Conservation (phyloP, 2,888 invertebrate genomes). For the Xestia sexstrigata region DNA sequence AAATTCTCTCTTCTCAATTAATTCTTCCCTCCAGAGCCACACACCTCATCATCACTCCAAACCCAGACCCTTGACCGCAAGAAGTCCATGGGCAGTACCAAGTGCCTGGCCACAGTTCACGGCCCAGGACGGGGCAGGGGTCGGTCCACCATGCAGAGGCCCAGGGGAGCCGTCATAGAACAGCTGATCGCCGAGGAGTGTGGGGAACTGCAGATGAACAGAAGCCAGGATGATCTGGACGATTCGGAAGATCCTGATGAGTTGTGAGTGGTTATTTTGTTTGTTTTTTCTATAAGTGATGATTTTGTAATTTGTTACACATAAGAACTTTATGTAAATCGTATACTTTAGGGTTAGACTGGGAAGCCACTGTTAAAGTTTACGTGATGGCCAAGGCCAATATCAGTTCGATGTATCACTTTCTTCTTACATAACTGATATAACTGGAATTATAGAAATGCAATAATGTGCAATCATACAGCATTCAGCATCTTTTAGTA, state of each 20-base stretch:
- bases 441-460: neutral
- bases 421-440: neutral
- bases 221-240: conserved; percentile 90
- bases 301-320: neutral
- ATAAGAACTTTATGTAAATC: too few relatives aligned
- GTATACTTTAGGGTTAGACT: too few relatives aligned
- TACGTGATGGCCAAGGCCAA: neutral
- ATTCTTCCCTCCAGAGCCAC: conserved; percentile 80
- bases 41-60: conserved; percentile 87
- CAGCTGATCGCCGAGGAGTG: conserved; percentile 88
- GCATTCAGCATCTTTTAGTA: neutral
- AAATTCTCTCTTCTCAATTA: neutral
- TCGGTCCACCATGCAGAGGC: conserved; percentile 80
- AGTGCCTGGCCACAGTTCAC: conserved; percentile 86
- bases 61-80: conserved; percentile 87
- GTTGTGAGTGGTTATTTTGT: conserved; percentile 74
- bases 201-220: conserved; percentile 83
- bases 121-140: conserved; percentile 80
- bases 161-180: conserved; percentile 84
- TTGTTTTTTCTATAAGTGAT: neutral
- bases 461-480: neutral
- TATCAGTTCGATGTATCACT: neutral
- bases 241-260: conserved; percentile 92
- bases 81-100: conserved; percentile 76
- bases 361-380: neutral